phyloP scores from a whole-genome alignment of 2,113 vertebrate species.

The Halcyon senegalensis region DNA sequence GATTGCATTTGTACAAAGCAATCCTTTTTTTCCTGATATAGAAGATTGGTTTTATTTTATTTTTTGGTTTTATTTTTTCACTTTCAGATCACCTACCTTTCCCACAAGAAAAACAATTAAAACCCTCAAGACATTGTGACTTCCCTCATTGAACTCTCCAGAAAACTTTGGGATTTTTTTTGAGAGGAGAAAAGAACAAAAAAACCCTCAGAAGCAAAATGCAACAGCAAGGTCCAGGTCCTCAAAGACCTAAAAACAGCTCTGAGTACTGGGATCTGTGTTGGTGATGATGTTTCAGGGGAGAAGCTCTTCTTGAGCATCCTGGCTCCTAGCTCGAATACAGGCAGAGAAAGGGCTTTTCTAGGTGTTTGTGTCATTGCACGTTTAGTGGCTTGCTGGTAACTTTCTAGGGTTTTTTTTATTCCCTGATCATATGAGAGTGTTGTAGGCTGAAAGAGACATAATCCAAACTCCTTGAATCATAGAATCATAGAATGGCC shows the following conservation, averaged over 20 bases:
- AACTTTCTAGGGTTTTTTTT: neutral
- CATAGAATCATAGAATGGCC: no score
- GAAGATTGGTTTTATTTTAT: no score
- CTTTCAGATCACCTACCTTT: neutral
- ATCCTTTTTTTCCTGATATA: neutral
- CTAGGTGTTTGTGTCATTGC: neutral
- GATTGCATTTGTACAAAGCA: conserved; percentile 4
- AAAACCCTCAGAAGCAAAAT: neutral
- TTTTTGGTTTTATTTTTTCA: neutral
- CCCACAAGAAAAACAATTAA: neutral
- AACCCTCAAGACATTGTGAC: neutral
- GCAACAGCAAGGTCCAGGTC: neutral
- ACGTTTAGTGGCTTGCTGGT: neutral
- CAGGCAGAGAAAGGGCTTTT: neutral
- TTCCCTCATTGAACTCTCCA: rapidly evolving
- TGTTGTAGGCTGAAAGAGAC: neutral
- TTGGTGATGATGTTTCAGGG: rapidly evolving
- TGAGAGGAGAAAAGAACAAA: neutral
- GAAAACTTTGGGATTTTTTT: neutral
- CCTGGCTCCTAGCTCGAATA: neutral
- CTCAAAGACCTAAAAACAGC: neutral
- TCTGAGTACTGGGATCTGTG: neutral
- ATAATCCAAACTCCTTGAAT: conserved; percentile 35
- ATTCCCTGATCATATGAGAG: neutral
- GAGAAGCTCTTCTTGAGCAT: neutral